These are phyloP conservation scores for Perca fluviatilis DNA, from an alignment of 2,113 vertebrate species.

Conservation along the genomic window DNA sequence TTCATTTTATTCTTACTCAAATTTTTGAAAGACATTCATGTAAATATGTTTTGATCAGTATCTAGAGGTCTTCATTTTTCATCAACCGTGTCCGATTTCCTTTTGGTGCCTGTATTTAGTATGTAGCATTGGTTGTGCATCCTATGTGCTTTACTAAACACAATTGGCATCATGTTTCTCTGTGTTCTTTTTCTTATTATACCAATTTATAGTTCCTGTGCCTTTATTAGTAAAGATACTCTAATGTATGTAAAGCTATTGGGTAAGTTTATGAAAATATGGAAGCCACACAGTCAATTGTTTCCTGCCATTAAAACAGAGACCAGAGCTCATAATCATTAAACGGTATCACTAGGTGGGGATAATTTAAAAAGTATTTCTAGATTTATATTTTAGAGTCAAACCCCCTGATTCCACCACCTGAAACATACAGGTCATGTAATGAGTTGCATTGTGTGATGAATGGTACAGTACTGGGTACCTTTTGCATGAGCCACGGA, in stretches of 20 bases:
- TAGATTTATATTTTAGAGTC: background rate
- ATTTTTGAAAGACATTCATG: background rate
- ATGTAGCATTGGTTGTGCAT: background rate
- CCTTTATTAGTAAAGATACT: background rate
- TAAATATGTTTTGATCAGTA: background rate
- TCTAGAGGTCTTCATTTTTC: slow-evolving; percentile 4
- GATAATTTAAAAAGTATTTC: background rate
- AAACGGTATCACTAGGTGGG: slow-evolving; percentile 28
- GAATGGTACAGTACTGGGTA: background rate
- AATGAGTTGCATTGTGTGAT: background rate
- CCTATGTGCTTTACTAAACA: slow-evolving; percentile 29
- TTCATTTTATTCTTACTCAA: background rate
- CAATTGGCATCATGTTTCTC: background rate
- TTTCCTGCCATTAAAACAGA: background rate
- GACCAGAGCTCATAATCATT: background rate
- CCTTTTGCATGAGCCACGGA: background rate
- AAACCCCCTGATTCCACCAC: background rate
- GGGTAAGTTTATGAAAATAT: background rate
- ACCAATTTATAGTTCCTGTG: background rate
- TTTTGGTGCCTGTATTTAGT: slow-evolving; percentile 20
- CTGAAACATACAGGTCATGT: background rate
- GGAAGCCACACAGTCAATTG: background rate
- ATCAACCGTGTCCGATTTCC: background rate
- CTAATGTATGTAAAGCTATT: background rate
- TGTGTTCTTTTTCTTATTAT: background rate